Conservation (phyloP, 2,797 vertebrate genomes). For the Oreochromis grahami region DNA sequence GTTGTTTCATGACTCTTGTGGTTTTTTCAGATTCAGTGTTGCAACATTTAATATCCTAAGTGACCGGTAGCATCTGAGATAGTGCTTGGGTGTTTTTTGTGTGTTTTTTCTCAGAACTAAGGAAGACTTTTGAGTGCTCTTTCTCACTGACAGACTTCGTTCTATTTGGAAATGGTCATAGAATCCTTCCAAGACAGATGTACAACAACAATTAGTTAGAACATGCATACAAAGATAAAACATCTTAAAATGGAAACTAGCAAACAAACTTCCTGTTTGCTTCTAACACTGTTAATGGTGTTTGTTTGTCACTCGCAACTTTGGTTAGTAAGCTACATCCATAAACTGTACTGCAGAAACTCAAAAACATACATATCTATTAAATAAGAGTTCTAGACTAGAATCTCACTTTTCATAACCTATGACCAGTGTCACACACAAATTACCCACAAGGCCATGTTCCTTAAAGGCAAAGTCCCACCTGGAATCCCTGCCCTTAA, state of each 20-base stretch:
- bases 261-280: neutral
- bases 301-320: neutral
- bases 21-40: neutral
- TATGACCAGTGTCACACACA: neutral
- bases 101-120: neutral
- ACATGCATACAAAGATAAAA: neutral
- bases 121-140: neutral
- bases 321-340: neutral
- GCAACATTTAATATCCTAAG: neutral
- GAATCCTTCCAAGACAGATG: neutral
- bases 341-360: neutral
- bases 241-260: neutral
- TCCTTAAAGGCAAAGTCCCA: neutral
- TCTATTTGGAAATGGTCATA: neutral
- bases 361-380: neutral
- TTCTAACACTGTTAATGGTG: neutral
- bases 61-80: neutral
- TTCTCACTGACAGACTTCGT: neutral
- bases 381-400: neutral
- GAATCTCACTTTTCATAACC: neutral
- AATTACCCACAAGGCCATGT: neutral
- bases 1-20: neutral
- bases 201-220: neutral
- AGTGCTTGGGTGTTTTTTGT: neutral
- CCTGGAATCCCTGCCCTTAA: neutral